phyloP scores from a whole-genome alignment of 1,140 invertebrate species.

The Trissolcus basalis region DNA sequence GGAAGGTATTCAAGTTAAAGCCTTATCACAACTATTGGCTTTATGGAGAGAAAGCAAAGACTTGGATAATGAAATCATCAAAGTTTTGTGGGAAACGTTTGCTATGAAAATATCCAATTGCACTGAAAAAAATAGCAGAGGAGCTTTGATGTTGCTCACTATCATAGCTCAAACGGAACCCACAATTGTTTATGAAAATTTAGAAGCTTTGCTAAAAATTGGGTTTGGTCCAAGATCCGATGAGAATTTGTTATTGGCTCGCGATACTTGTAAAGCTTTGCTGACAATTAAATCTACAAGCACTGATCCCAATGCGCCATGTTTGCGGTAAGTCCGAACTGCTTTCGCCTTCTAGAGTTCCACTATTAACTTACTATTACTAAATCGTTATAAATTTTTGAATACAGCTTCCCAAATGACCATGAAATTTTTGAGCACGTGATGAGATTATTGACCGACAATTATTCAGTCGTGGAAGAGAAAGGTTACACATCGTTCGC shows the following conservation, averaged over 20 bases:
- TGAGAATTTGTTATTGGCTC: conserved; percentile 77
- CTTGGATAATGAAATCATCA: conserved; percentile 74
- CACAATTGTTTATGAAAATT: conserved; percentile 78
- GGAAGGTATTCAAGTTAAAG: conserved; percentile 68
- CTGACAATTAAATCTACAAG: conserved; percentile 72
- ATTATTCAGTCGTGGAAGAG: conserved; percentile 72
- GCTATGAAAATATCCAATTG: conserved; percentile 84
- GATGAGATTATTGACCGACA: conserved; percentile 72
- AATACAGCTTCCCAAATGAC: conserved; percentile 65
- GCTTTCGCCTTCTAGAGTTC: conserved; percentile 5
- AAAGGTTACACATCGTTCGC: conserved; percentile 78
- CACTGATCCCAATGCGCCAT: conserved; percentile 56
- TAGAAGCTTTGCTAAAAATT: conserved; percentile 78
- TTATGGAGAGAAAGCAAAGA: conserved; percentile 82
- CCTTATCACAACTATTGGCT: conserved; percentile 82
- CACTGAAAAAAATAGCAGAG: conserved; percentile 80
- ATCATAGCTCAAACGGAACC: conserved; percentile 81
- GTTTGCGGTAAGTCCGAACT: conserved; percentile 59
- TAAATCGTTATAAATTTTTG: conserved; percentile 12
- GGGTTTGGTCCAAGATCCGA: conserved; percentile 77
- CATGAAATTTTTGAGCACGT: conserved; percentile 78
- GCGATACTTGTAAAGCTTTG: conserved; percentile 79
- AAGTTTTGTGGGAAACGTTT: conserved; percentile 88
- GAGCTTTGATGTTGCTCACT: conserved; percentile 83
- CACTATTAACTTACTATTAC: not conserved